phyloP scores from a whole-genome alignment of 2,888 invertebrate species.

The Cylindroiulus punctatus region DNA sequence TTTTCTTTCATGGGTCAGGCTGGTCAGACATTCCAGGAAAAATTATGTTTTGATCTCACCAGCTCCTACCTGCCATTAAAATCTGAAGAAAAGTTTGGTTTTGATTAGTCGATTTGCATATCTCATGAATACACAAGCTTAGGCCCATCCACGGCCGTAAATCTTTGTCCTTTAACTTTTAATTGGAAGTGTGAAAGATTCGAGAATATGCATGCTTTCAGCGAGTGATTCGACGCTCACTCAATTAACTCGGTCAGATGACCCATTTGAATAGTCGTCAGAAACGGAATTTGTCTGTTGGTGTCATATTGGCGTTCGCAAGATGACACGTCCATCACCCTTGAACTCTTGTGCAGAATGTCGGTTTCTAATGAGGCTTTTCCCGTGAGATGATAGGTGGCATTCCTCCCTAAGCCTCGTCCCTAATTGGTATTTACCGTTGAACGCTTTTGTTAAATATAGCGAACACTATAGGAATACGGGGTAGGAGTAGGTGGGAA shows the following conservation, averaged over 20 bases:
- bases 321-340: neutral
- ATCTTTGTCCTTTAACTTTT: neutral
- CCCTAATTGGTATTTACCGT: slow-evolving; percentile 33
- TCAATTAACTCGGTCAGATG: slow-evolving; percentile 16
- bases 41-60: neutral
- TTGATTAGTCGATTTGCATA: slow-evolving; percentile 15
- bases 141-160: neutral
- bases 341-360: neutral
- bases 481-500: neutral
- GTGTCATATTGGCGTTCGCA: neutral
- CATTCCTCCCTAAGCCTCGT: neutral
- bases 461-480: neutral
- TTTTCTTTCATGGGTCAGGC: no score
- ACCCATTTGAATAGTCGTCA: neutral
- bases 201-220: neutral
- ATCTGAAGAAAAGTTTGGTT: neutral
- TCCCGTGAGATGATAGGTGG: neutral
- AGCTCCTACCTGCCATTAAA: neutral
- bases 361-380: neutral
- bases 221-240: neutral
- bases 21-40: no score
- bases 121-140: neutral
- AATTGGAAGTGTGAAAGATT: neutral
- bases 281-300: neutral
- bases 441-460: slow-evolving; percentile 33